Base-by-base conservation (phyloP, 37 sponge, comb jelly and placozoan species). In the Tethya wilhelma region DNA sequence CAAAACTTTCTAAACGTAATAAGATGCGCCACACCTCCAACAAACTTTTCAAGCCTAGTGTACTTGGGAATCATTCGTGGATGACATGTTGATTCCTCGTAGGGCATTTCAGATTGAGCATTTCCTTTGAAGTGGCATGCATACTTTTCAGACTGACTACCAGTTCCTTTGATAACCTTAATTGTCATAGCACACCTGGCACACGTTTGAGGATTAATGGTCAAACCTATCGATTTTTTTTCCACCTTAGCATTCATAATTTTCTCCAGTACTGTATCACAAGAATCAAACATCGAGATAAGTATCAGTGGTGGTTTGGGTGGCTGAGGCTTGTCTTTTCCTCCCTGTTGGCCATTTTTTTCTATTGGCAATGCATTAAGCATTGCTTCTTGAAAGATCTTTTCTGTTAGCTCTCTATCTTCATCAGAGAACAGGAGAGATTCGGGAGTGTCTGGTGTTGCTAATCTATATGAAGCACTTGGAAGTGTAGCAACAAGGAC, bases 21-120 rank as follows among this genome's bases (percentile, higher is more conserved):
- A 3, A 69, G 31, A 36, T 80, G 71, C 3, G 46, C 42, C 11
- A 69, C 14, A 22, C 81, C 70, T 28, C 81, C 81, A 41, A 43
- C 9, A 9, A 80, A 4, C 34, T 63, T 67, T 9, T 29, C 43
- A 56, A 69, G 8, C 3, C 22, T 57, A 8, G 81, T 32, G 43
- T 59, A 67, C 46, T 57, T 67, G 4, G 81, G 71, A 14, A 69
- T n/a, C 1, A 80, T 3, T 1, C 30, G 12, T 3, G 64, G 65
- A 34, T 80, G 81, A 42, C 81, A 80, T 2, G 40, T 9, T 17
- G 77, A 37, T 14, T 75, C 77, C 3, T 75, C 63, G 7, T 59
- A 75, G 4, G 41, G 63, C 7, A 60, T 40, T 2, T 38, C 64
- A 5, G 8, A 6, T 49, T 14, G 4, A n/a, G 6, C 26, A 71